Percentiles rank a stretch among this genome's conserved stretches.
phyloP scores from a whole-genome alignment of 64 coral and sea anemone species.

The Montipora efflorescens region DNA sequence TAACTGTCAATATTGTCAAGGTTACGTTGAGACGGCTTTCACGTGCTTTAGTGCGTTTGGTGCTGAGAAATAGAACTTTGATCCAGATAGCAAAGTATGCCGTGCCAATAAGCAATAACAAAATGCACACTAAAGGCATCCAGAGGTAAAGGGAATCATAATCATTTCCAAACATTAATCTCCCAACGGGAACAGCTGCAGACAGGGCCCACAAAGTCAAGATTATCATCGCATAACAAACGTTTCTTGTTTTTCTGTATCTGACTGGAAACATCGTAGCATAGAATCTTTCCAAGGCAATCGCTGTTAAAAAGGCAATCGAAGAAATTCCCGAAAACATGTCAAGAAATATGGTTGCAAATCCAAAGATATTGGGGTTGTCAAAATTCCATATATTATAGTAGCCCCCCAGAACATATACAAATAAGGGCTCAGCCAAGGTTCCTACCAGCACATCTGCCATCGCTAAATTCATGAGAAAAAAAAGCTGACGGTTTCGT shows the following conservation, averaged over 20 bases:
- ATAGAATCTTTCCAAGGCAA: conserved; percentile 29
- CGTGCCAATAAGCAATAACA: not conserved
- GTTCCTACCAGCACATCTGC: conserved; percentile 2
- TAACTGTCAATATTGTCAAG: conserved; percentile 26
- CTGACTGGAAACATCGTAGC: not conserved
- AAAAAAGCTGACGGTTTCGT: conserved; percentile 1
- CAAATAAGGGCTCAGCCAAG: conserved; percentile 38
- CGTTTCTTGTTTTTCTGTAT: not conserved
- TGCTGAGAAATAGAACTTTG: conserved; percentile 12
- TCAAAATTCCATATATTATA: conserved; percentile 23
- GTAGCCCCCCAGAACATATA: conserved; percentile 14
- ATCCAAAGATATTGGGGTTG: not conserved
- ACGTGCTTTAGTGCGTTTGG: conserved; percentile 9
- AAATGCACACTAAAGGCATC: conserved; percentile 33
- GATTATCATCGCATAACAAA: not conserved
- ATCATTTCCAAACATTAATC: conserved; percentile 17
- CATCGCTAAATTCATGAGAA: conserved; percentile 31
- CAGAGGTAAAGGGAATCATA: conserved; percentile 10
- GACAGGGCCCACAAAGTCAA: not conserved
- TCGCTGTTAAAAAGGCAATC: conserved; percentile 14
- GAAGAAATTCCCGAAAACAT: conserved; percentile 42
- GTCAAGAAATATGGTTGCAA: conserved; percentile 20
- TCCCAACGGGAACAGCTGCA: not conserved
- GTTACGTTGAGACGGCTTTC: conserved; percentile 38
- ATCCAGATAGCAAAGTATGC: conserved; percentile 33